Evolutionary conservation across 2,888 invertebrate species (phyloP).

Genomic region (Drosophila pseudotakahashii): DNA sequence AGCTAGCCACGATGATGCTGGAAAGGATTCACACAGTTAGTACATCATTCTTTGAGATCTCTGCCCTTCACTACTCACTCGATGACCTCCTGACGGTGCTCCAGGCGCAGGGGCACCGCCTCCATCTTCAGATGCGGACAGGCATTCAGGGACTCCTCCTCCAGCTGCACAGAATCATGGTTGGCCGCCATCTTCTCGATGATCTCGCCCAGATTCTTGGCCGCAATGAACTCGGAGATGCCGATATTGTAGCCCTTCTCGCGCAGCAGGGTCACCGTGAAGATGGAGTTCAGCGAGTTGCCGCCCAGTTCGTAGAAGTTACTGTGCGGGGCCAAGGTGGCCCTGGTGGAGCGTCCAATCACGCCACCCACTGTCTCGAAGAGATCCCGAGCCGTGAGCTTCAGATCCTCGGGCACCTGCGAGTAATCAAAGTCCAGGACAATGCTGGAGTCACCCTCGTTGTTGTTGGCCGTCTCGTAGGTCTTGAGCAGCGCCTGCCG

Average conservation of each 20-base stretch:
- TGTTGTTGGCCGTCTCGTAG: slow-evolving; percentile 90
- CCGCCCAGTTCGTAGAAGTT: slow-evolving; percentile 95
- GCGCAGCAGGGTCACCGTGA: slow-evolving; percentile 90
- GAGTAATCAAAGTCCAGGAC: slow-evolving; percentile 88
- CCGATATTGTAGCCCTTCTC: slow-evolving; percentile 92
- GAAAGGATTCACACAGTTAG: slow-evolving; percentile 48
- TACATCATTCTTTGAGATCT: background rate
- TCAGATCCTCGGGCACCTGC: slow-evolving; percentile 86
- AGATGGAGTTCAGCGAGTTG: slow-evolving; percentile 93
- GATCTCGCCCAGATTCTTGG: slow-evolving; percentile 89
- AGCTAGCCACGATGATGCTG: slow-evolving; percentile 93
- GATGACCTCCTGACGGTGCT: slow-evolving; percentile 88
- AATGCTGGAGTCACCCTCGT: slow-evolving; percentile 84
- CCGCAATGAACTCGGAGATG: slow-evolving; percentile 92
- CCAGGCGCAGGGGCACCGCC: slow-evolving; percentile 80
- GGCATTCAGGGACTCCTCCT: slow-evolving; percentile 76
- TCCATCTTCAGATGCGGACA: slow-evolving; percentile 81
- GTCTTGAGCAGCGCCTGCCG: slow-evolving; percentile 90
- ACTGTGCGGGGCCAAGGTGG: slow-evolving; percentile 87
- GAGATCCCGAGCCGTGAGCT: slow-evolving; percentile 88
- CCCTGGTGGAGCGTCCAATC: slow-evolving; percentile 88
- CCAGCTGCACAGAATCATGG: slow-evolving; percentile 74
- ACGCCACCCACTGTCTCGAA: slow-evolving; percentile 91
- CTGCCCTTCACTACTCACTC: slow-evolving; percentile 86
- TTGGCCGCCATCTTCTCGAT: slow-evolving; percentile 86